Base-by-base conservation (phyloP, 2,797 vertebrate genomes). In the Cottoperca gobio region DNA sequence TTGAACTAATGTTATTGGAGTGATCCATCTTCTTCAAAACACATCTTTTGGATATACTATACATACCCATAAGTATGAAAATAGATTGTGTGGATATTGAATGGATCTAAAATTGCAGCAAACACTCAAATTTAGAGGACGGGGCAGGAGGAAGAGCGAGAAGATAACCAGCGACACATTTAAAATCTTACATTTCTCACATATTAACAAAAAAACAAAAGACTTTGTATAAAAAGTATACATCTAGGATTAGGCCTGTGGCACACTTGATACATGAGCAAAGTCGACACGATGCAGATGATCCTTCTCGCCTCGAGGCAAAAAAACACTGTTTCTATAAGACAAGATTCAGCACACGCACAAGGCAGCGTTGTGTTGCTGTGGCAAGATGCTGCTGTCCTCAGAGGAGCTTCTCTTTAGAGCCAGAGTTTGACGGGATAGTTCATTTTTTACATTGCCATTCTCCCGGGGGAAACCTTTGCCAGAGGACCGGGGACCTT, bases 321-420 rank as follows among this genome's bases (percentile, higher is more conserved):
- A 4, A 35, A 50, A 35, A 55, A 52, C 49, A 52, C 52, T 33
- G 46, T 62, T 75, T 55, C 28, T 37, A 12, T 1, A n/a, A 63
- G 42, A 24, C 28, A 19, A 24, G 43, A 33, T 63, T 93, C 89
- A 93, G 86, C 88, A 93, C 78, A 89, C 91, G 23, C 91, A 90
- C 86, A 94, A 87, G 71, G 91, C 83, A 26, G 92, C 83, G 28
- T 75, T 87, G 71, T 83, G 88, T 55, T 76, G 90, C 88, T 86
- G 89, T 3, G 84, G 73, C 1, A 89, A 78, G 49, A 89, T 70
- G 8, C 76, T 31, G 6, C 76, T 63, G 23, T 91, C 88, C 52
- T 85, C 86, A 5, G 92, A 83, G 14, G 91, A 75, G 79, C 80
- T 81, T 45, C 72, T 79, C 28, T 53, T 87, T 39, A 76, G 67